Evolutionary conservation across 1,140 invertebrate genomes (phyloP), one percentile per base, ranked within the genome.

Genomic region (Drosophila simulans): DNA sequence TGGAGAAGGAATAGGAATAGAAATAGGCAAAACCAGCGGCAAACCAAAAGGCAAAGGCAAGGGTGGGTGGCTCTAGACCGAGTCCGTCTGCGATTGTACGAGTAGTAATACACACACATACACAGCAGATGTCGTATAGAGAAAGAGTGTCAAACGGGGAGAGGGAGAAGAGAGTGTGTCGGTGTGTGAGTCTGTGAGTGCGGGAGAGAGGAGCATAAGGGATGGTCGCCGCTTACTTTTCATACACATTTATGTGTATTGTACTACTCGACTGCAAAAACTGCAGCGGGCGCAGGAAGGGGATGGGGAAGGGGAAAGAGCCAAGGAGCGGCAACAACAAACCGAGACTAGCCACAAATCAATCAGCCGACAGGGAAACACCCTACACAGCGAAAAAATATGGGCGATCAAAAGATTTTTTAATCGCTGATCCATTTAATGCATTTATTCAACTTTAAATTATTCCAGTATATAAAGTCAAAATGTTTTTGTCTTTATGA

Each of bases 361-460:
- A 86, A 86, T 88, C 77, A 72, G 69, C 71, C 78, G 83, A 88
- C 79, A 68, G 79, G 83, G 62, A 68, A 86, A 86, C 79, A 86
- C 82, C 83, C 82, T 86, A 70, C 64, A 66, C 51, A 60, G 71
- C 11, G 39, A 51, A 37, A 71, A 73, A 51, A 34, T 4, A 3
- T 3, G 3, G n/a, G 10, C 3, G 31, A 15, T n/a, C 37, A 3
- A 39, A 13, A 13, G 4, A 0, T 39, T 39, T 39, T 13, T 31
- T 31, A 31, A 31, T 31, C 31, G 2, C 1, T 31, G 31, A 31
- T 31, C 8, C 8, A 7, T 10, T 8, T 8, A 31, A 31, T 31
- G 31, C 2, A 8, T 3, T 31, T 31, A 31, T 31, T 31, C 7
- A 31, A 31, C 8, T 31, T 10, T 3, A 10, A 31, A 31, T 31